Evolutionary conservation across 1,140 invertebrate species (phyloP).

Genomic region (Schlechtendalia chinensis): DNA sequence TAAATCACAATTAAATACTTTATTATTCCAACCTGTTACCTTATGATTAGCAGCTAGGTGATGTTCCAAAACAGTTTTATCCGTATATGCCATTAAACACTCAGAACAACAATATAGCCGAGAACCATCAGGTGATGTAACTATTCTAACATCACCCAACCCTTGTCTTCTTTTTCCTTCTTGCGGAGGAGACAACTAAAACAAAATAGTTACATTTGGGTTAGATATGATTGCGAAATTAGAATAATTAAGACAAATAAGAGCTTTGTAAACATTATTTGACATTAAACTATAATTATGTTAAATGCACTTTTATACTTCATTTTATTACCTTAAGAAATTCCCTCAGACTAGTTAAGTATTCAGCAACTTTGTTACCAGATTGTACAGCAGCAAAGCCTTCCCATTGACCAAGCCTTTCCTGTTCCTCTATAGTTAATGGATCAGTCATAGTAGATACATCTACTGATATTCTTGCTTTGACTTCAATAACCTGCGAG

Average conservation of each 20-base stretch:
- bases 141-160: constrained; percentile 72
- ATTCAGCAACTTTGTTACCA: constrained; percentile 55
- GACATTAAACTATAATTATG: background rate
- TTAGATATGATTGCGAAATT: too few species aligned
- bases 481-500: constrained; percentile 18
- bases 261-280: background rate
- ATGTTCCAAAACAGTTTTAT: constrained; percentile 75
- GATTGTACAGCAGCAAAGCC: constrained; percentile 52
- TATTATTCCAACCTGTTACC: background rate
- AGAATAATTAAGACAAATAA: background rate
- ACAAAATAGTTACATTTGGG: background rate
- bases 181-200: constrained; percentile 50
- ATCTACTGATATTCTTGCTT: constrained; percentile 58
- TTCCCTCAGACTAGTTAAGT: constrained; percentile 54
- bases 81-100: constrained; percentile 82
- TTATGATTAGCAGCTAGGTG: constrained; percentile 76
- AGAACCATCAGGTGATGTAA: constrained; percentile 77
- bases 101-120: constrained; percentile 81
- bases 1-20: constrained; percentile 23
- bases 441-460: constrained; percentile 62
- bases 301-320: background rate
- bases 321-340: constrained; percentile 54
- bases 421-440: constrained; percentile 53
- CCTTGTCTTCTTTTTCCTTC: constrained; percentile 53
- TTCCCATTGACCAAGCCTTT: constrained; percentile 52